Evolutionary conservation across 2,888 invertebrate genomes (phyloP).

Genomic region (Taenaris catops): DNA sequence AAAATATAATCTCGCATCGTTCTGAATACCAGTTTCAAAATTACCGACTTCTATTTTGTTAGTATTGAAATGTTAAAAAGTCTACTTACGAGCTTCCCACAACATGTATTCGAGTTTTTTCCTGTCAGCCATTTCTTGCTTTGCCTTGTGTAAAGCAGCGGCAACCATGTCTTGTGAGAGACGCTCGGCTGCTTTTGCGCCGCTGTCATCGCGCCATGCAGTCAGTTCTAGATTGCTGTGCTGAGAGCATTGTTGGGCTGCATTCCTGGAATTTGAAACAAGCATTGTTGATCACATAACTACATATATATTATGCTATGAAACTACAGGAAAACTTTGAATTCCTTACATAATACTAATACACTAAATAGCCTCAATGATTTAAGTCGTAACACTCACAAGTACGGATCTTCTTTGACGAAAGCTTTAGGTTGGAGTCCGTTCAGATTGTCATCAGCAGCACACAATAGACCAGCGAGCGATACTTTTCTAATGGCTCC

Average conservation of each 20-base stretch:
- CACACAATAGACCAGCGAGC: constrained; percentile 89
- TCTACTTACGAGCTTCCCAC: constrained; percentile 78
- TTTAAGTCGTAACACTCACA: no score
- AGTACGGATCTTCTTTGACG: constrained; percentile 90
- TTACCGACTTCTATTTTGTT: no score
- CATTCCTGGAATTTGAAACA: constrained; percentile 74
- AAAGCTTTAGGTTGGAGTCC: constrained; percentile 93
- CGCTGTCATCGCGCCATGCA: constrained; percentile 84
- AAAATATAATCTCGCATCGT: no score
- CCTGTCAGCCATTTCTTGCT: constrained; percentile 86
- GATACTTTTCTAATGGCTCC: constrained; percentile 90
- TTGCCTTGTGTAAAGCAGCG: constrained; percentile 88
- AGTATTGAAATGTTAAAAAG: no score
- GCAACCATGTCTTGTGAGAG: constrained; percentile 85
- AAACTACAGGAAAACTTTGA: no score
- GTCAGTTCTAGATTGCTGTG: constrained; percentile 83
- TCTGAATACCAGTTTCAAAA: no score
- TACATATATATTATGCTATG: no score
- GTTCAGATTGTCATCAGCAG: constrained; percentile 83
- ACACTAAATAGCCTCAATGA: no score
- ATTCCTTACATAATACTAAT: no score
- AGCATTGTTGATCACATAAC: no score
- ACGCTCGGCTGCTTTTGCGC: constrained; percentile 82
- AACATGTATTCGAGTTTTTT: constrained; percentile 90
- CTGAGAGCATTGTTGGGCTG: constrained; percentile 86